These are phyloP conservation scores for Heliothis subflexa DNA, from an alignment of 1,140 invertebrate species.

Conservation along the genomic window DNA sequence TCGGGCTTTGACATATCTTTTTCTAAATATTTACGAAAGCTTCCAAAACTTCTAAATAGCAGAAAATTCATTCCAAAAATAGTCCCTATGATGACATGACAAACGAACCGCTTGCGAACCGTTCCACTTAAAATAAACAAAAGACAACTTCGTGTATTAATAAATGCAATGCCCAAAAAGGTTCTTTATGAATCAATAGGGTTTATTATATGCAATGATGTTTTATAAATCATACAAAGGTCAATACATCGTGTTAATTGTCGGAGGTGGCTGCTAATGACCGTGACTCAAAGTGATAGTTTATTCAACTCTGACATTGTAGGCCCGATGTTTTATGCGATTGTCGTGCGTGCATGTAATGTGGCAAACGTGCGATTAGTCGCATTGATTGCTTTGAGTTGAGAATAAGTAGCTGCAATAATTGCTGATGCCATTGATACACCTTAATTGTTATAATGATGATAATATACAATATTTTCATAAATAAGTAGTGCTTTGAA, in stretches of 20 bases:
- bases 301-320: constrained; percentile 36
- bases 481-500: background rate
- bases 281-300: constrained; percentile 29
- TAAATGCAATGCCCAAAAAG: background rate
- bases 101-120: no score
- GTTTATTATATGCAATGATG: constrained; percentile 6
- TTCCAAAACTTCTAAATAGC: background rate
- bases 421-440: no score
- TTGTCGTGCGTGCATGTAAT: constrained; percentile 22
- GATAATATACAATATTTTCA: background rate
- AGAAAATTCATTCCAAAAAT: no score
- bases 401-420: no score
- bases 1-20: background rate
- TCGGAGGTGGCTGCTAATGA: constrained; percentile 5
- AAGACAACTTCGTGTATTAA: background rate
- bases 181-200: constrained; percentile 1
- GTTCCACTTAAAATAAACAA: no score
- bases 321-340: background rate
- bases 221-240: constrained; percentile 30
- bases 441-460: no score
- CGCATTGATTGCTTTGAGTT: constrained; percentile 9
- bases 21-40: background rate
- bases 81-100: no score
- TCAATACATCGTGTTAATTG: constrained; percentile 28
- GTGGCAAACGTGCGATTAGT: background rate